A percentile compares a stretch with the other conserved stretches of the same genome.
These are phyloP conservation scores for Pristionchus pacificus DNA, from an alignment of 1,140 invertebrate species.

Conservation along the genomic window DNA sequence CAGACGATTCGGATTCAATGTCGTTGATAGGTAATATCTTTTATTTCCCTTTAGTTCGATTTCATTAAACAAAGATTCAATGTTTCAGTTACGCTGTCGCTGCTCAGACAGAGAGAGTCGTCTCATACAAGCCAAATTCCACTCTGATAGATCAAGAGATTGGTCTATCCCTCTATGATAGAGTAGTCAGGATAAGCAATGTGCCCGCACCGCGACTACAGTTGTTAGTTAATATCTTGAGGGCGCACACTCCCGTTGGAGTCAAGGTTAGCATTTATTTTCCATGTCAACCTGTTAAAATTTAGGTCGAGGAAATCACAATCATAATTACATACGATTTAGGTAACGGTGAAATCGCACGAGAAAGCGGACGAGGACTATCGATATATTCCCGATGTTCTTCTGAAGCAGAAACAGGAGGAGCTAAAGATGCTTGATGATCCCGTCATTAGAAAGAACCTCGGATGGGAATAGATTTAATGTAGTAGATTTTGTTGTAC, in stretches of 20 bases:
- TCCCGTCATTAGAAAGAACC: slow-evolving; percentile 41
- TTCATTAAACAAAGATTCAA: slow-evolving; percentile 8
- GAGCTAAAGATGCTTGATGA: slow-evolving; percentile 53
- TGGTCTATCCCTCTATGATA: slow-evolving; percentile 41
- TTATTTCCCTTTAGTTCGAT: slow-evolving; percentile 8
- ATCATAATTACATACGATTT: background rate
- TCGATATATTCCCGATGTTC: slow-evolving; percentile 53
- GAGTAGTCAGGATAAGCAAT: slow-evolving; percentile 40
- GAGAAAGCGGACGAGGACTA: slow-evolving; percentile 48
- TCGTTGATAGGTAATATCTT: slow-evolving; percentile 46
- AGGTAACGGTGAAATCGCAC: slow-evolving; percentile 52
- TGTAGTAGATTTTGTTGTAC: slow-evolving; percentile 10
- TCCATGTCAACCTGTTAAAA: no score
- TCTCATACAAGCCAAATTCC: slow-evolving; percentile 47
- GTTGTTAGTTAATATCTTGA: slow-evolving; percentile 44
- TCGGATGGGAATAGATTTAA: slow-evolving; percentile 50
- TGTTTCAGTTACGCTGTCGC: slow-evolving; percentile 49
- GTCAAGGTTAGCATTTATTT: slow-evolving; percentile 29
- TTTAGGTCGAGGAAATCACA: background rate
- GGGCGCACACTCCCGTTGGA: slow-evolving; percentile 48
- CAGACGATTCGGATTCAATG: slow-evolving; percentile 44
- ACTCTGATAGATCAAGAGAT: slow-evolving; percentile 42
- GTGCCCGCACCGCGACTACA: slow-evolving; percentile 48
- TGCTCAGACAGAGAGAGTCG: slow-evolving; percentile 40
- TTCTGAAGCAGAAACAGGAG: slow-evolving; percentile 48